phyloP scores from a whole-genome alignment of 64 coral and sea anemone genomes.

The Acropora tenuis region DNA sequence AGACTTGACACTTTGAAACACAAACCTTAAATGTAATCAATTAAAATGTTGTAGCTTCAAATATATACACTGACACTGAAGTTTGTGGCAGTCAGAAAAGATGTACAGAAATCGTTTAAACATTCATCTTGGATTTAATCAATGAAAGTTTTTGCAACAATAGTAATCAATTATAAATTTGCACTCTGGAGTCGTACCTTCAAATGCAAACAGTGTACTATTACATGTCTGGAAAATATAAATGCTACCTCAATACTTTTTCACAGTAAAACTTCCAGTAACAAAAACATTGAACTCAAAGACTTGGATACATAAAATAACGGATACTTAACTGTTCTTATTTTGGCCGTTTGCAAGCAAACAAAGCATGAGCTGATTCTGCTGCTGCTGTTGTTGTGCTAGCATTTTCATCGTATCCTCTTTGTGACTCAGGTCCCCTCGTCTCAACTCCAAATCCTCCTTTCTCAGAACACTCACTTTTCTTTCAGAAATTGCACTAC shows the following conservation, averaged over 20 bases:
- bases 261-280: slow-evolving; percentile 16
- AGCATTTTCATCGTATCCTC: slow-evolving; percentile 45
- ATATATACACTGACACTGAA: too few relatives aligned
- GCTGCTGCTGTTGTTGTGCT: slow-evolving; percentile 29
- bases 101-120: neutral
- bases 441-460: slow-evolving; percentile 26
- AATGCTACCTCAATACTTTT: slow-evolving; percentile 11
- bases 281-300: slow-evolving; percentile 3
- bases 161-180: neutral
- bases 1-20: slow-evolving; percentile 17
- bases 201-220: slow-evolving; percentile 1
- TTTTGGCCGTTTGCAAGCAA: slow-evolving; percentile 27
- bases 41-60: slow-evolving; percentile 8
- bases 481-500: slow-evolving; percentile 37
- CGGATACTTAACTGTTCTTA: slow-evolving; percentile 12
- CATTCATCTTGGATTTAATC: slow-evolving; percentile 3
- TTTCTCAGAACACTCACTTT: slow-evolving; percentile 18
- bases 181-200: neutral
- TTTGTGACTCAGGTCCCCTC: slow-evolving; percentile 12
- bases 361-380: slow-evolving; percentile 23
- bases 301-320: slow-evolving; percentile 1
- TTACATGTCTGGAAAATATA: slow-evolving; percentile 8
- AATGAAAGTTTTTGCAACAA: neutral
- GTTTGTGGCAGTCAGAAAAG: neutral
- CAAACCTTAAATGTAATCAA: neutral